Conservation (phyloP, 2,113 vertebrate species). For the Gymnocephalus cernua region DNA sequence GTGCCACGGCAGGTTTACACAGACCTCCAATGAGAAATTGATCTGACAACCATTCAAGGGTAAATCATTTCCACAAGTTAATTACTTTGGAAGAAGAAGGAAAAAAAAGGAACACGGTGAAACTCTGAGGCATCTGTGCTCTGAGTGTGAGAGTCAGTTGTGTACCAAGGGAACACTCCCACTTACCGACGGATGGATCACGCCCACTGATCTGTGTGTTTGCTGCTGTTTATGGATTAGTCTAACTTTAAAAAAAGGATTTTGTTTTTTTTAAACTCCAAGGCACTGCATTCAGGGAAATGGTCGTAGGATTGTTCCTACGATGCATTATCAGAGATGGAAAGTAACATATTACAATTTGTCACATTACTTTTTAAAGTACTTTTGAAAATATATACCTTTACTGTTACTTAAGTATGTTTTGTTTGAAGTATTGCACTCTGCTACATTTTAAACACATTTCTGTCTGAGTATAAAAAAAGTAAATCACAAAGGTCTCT, state of each 20-base stretch:
- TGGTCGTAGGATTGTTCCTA: too few species aligned
- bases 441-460: too few species aligned
- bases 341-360: too few species aligned
- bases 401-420: too few species aligned
- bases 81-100: constrained; percentile 68
- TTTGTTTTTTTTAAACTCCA: too few species aligned
- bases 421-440: too few species aligned
- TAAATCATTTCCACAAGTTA: constrained; percentile 82
- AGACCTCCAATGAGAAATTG: constrained; percentile 81
- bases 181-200: constrained; percentile 46
- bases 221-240: constrained; percentile 19
- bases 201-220: constrained; percentile 20
- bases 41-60: constrained; percentile 82
- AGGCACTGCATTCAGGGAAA: background rate
- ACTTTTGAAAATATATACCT: too few species aligned
- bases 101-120: constrained; percentile 39
- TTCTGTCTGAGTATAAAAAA: too few species aligned
- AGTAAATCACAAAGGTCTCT: too few species aligned
- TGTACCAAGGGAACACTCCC: constrained; percentile 26
- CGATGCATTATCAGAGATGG: background rate
- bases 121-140: constrained; percentile 54
- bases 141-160: constrained; percentile 54
- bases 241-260: background rate
- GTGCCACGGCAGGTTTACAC: constrained; percentile 72
- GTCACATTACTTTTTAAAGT: too few species aligned